Conservation (phyloP, 2,113 vertebrate species). For the Ptyas mucosa region DNA sequence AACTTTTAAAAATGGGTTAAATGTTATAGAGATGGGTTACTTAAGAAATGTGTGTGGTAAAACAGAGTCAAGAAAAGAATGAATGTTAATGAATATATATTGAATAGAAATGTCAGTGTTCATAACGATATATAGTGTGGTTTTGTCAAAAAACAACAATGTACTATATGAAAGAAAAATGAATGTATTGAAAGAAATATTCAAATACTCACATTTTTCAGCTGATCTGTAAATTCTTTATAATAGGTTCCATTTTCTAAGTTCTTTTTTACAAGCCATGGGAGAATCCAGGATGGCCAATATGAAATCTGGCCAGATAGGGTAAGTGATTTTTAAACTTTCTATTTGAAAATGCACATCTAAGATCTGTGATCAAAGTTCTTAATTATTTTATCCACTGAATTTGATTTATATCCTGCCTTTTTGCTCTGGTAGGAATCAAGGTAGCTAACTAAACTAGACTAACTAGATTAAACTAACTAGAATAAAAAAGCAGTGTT, state of each 20-base stretch:
- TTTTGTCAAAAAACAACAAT: not conserved
- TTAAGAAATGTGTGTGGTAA: not conserved
- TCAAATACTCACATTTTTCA: not conserved
- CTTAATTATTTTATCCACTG: not conserved
- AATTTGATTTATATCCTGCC: not conserved
- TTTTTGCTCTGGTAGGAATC: not conserved
- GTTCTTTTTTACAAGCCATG: slow-evolving; percentile 87
- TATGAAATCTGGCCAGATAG: slow-evolving; percentile 81
- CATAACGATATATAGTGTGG: not conserved
- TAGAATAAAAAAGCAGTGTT: not conserved
- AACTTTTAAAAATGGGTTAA: not conserved
- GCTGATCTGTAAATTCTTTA: slow-evolving; percentile 10
- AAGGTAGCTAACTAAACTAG: not conserved
- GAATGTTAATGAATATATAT: not conserved
- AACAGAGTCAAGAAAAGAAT: not conserved
- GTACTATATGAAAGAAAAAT: not conserved
- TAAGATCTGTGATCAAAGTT: not conserved
- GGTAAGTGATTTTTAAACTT: slow-evolving; percentile 64
- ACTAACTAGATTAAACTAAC: too few relatives aligned
- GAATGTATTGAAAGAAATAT: not conserved
- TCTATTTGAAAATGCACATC: not conserved
- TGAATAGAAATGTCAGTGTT: not conserved
- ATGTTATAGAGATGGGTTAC: not conserved
- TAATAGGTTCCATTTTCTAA: slow-evolving; percentile 93
- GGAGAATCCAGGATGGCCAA: slow-evolving; percentile 88